A percentile compares a stretch with the other conserved stretches of the same genome.
phyloP scores from a whole-genome alignment of 2,113 vertebrate genomes.

The Tauraco erythrolophus region DNA sequence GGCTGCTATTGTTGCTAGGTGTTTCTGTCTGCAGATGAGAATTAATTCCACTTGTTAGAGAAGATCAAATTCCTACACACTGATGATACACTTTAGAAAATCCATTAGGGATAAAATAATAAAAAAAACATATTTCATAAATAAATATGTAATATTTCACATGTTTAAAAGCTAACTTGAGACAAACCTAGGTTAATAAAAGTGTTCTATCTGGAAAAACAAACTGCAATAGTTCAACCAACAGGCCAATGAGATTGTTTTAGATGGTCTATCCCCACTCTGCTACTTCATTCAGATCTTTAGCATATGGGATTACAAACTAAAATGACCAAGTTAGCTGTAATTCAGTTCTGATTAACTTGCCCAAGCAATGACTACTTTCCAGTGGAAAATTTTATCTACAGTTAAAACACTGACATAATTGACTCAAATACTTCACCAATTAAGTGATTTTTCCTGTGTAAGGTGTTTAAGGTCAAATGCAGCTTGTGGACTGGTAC shows the following conservation, averaged over 20 bases:
- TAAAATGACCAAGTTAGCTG: neutral
- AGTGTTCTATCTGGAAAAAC: neutral
- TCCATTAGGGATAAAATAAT: neutral
- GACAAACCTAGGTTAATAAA: neutral
- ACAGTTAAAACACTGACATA: neutral
- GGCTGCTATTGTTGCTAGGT: neutral
- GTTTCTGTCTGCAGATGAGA: neutral
- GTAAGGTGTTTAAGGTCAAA: neutral
- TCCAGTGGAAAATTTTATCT: neutral
- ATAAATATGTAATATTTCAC: neutral
- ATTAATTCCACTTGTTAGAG: neutral
- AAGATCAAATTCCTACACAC: neutral
- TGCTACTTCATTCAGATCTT: neutral
- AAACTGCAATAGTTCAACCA: neutral
- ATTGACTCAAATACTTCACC: neutral
- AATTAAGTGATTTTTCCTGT: neutral
- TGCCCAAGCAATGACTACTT: neutral
- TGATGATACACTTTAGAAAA: neutral
- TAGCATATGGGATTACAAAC: neutral
- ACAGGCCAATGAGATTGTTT: neutral
- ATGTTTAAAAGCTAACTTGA: neutral
- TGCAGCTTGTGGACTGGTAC: neutral
- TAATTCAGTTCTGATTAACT: neutral
- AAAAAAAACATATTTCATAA: neutral
- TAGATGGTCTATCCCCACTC: neutral